Conservation (phyloP, 2,113 vertebrate genomes). For the Puma concolor region DNA sequence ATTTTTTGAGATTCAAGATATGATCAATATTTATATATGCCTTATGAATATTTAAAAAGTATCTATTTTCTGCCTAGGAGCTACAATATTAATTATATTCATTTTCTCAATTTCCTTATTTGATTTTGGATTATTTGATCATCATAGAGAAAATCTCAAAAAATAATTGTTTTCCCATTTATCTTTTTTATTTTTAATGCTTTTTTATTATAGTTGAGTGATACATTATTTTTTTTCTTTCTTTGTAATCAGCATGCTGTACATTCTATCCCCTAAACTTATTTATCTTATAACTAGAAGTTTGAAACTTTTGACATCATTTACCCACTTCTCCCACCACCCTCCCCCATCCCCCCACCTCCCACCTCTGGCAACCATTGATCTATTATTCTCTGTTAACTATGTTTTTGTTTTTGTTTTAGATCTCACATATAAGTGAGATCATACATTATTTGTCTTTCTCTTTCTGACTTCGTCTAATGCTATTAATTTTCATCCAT, state of each 20-base stretch:
- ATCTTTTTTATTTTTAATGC: slow-evolving; percentile 28
- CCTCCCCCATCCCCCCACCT: rapidly evolving
- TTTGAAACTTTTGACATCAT: not conserved
- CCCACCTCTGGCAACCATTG: not conserved
- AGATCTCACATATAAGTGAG: not conserved
- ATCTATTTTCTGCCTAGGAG: slow-evolving; percentile 37
- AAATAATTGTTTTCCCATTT: slow-evolving; percentile 28
- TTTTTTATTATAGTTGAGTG: not conserved
- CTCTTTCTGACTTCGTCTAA: not conserved
- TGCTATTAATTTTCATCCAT: not conserved
- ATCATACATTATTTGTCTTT: not conserved
- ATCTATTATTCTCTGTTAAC: not conserved
- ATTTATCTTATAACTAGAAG: not conserved
- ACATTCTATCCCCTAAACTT: not conserved
- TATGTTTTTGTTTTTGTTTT: not conserved
- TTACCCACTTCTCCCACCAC: not conserved
- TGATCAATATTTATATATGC: slow-evolving; percentile 68
- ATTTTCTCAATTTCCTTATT: slow-evolving; percentile 12
- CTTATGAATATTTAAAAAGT: slow-evolving; percentile 49
- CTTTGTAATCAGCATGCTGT: not conserved
- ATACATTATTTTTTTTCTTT: not conserved
- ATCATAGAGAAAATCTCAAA: slow-evolving; percentile 6
- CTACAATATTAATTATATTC: slow-evolving; percentile 39
- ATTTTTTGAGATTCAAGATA: not conserved
- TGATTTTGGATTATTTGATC: slow-evolving; percentile 46